Evolutionary conservation across 2,797 vertebrate genomes (phyloP), one percentile per base, ranked within the genome.

Genomic region (Pseudochirops cupreus): DNA sequence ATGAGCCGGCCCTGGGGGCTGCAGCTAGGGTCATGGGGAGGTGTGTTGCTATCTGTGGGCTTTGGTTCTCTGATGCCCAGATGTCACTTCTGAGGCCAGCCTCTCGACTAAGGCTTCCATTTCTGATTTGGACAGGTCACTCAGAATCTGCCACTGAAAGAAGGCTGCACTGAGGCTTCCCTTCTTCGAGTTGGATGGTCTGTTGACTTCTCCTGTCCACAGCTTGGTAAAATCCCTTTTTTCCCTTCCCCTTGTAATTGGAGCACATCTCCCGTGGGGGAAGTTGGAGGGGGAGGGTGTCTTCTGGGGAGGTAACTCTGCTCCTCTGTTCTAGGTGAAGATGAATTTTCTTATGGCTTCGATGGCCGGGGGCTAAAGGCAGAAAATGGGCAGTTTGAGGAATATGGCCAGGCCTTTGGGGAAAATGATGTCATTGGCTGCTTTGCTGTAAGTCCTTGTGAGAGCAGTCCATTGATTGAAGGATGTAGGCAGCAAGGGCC

Each of bases 141-240:
- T 91, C 99, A 98, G 98, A 99, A 98, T 93, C 97, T 99, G 93
- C 98, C 98, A 7, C 94, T 98, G 55, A 96, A 98, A 93, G 98
- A 99, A 96, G 98, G 97, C 46, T 97, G 97, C 94, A 94, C 97
- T 7, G 98, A 99, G 91, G 92, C 96, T 1, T 98, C 98, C 31
- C 97, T 99, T 39, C 98, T 99, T 59, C 99, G 99, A 96, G 99
- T 99, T 0, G 99, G 99, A 67, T 99, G 99, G 99, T 99, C 99
- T 50, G 96, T 98, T 93, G 98, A 98, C 10, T 95, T 97, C 96
- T 97, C 98, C 74, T 98, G 98, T 93, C 97, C 99, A n/a, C 99
- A 99, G 97, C 99, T 99, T 89, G 99, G 99, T 99, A 98, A 99
- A 52, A 33, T 96, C 57, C 92, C 11, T 89, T 94, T 92, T 93